Percentiles rank a stretch among this genome's conserved stretches.
Conservation (phyloP, 2,888 invertebrate genomes). For the Polyommatus iphigenia region DNA sequence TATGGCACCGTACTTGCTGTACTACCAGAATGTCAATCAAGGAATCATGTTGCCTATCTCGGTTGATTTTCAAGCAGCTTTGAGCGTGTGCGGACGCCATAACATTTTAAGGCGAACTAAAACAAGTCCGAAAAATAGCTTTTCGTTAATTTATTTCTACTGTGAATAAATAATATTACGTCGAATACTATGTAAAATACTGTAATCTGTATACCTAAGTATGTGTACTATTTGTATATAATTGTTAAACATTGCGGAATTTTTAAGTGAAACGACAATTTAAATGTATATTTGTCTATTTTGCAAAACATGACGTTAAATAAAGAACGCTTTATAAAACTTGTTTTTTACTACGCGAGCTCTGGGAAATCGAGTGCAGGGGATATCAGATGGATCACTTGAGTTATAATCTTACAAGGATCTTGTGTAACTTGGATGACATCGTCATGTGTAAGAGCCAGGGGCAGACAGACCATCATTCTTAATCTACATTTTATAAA, state of each 20-base stretch:
- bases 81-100: not conserved
- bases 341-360: constrained; percentile 11
- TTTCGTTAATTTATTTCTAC: constrained; percentile 44
- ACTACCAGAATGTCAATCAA: not conserved
- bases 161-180: constrained; percentile 39
- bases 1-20: not conserved
- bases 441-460: no score
- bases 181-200: constrained; percentile 33
- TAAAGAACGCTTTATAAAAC: constrained; percentile 76
- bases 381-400: no score
- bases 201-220: constrained; percentile 39
- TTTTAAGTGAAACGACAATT: constrained; percentile 73
- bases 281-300: constrained; percentile 78
- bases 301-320: constrained; percentile 79
- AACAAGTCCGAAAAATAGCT: not conserved
- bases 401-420: no score
- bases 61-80: not conserved
- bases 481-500: no score
- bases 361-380: no score
- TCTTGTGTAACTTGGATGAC: no score
- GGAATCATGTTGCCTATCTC: not conserved
- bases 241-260: constrained; percentile 77
- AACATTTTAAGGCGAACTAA: not conserved
- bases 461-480: no score
- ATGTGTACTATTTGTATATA: constrained; percentile 59